Base-by-base conservation (phyloP, 2,888 invertebrate species). In the Ferdinandea cuprea region DNA sequence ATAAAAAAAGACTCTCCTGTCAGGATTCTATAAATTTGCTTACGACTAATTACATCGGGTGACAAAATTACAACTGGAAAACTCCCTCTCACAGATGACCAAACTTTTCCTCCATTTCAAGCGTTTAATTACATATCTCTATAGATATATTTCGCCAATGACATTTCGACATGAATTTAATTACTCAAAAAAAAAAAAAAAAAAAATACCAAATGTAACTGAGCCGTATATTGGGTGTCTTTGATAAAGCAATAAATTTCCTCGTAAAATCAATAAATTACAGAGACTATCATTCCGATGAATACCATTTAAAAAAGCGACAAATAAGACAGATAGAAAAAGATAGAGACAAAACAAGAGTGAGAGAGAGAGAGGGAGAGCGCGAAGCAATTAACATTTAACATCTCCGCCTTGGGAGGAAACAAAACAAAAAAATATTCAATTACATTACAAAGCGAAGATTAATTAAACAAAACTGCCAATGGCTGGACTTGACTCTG, bases 391-490 rank as follows among this genome's bases (percentile, higher is more conserved):
- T 77, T 76, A 81, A 61, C 59, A 77, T 71, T 77, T 40, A 81
- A 66, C 65, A 77, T 71, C 58, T 15, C 30, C n/a, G 50, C 66
- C 74, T 37, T 46, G 32, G 30, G 30, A 2, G 6, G 5, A 42
- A 58, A 32, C n/a, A 9, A 17, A 15, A 13, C 40, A 52, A 52
- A 52, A 69, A 71, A 58, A 71, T 48, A 81, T 56, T 76, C 77
- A 81, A 81, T 77, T 81, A 81, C 77, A 77, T 61, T 61, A 46
- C 35, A n/a, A 81, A 66, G 80, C 32, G 61, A 71, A 77, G 77
- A 81, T 81, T 81, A 81, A 81, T 77, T 71, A 77, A 77, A 61
- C 77, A 46, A 78, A 71, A 59, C 71, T 69, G 50, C 58, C 65
- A 58, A 52, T 65, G 59, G 17, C 66, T 48, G 52, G 28, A 30